Conservation (phyloP, 2,888 invertebrate species). For the Dendrolimus houi region DNA sequence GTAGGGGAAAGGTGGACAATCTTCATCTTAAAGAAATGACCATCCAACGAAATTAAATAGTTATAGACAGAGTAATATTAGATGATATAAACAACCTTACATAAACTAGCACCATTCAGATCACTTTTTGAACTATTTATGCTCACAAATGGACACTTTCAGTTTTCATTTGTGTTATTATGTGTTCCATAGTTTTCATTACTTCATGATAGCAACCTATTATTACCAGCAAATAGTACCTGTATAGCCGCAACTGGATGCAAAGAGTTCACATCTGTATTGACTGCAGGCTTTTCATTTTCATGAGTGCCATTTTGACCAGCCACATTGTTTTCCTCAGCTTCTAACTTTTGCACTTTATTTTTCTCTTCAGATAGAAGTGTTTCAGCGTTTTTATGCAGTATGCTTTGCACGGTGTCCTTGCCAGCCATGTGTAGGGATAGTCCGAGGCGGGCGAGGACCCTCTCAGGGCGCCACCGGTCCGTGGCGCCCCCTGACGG, state of each 20-base stretch:
- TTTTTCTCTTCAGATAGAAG: conserved; percentile 28
- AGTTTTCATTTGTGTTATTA: neutral
- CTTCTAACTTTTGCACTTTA: conserved; percentile 18
- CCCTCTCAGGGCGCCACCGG: conserved; percentile 87
- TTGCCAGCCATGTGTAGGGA: conserved; percentile 86
- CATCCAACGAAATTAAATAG: too few relatives aligned
- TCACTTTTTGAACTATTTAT: too few relatives aligned
- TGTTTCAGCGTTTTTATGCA: conserved; percentile 46
- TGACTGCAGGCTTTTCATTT: conserved; percentile 23
- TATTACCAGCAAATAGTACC: conserved; percentile 26
- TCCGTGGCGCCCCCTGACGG: conserved; percentile 79
- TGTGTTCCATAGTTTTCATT: neutral
- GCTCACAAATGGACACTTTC: neutral
- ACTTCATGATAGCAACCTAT: conserved; percentile 6
- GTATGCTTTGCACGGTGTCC: conserved; percentile 50
- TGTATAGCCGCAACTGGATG: conserved; percentile 76
- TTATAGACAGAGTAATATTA: too few relatives aligned
- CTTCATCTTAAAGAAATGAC: too few relatives aligned
- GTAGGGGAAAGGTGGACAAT: too few relatives aligned
- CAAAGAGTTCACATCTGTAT: conserved; percentile 41
- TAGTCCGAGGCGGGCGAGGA: conserved; percentile 87
- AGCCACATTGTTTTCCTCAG: conserved; percentile 23
- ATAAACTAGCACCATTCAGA: too few relatives aligned
- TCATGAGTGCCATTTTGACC: conserved; percentile 43
- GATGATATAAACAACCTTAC: too few relatives aligned